A percentile compares a stretch with the other conserved stretches of the same genome.
These are phyloP conservation scores for Hylomyscus alleni DNA, from an alignment of 2,797 vertebrate genomes.

Conservation along the genomic window DNA sequence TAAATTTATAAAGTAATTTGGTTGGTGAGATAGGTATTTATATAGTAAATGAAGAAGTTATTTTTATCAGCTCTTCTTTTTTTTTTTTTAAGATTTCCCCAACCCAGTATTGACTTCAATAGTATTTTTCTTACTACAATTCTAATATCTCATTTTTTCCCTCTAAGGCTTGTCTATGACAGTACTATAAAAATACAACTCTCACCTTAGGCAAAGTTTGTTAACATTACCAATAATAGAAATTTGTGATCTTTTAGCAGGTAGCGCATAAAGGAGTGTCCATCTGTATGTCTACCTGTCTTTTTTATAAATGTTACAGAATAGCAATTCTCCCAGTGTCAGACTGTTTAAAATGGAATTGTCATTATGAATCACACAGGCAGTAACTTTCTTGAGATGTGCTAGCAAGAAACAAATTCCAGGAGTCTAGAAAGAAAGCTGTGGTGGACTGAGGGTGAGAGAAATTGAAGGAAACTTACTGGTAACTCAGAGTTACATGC, in stretches of 20 bases:
- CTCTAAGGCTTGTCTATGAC: neutral
- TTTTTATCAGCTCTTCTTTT: neutral
- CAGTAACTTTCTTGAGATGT: neutral
- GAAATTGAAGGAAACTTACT: neutral
- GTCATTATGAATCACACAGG: too few relatives aligned
- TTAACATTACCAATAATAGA: neutral
- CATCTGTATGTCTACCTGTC: neutral
- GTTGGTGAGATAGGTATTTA: neutral
- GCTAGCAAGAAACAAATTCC: neutral
- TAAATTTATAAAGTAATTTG: constrained; percentile 31
- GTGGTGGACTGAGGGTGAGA: neutral
- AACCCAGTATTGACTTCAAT: neutral
- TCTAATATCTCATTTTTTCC: neutral
- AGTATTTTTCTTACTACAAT: constrained; percentile 33
- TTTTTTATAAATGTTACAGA: neutral
- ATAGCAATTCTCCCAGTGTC: neutral
- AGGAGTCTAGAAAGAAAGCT: neutral
- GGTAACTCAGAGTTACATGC: neutral
- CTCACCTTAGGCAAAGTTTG: neutral
- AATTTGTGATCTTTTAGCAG: neutral
- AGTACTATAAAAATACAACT: neutral
- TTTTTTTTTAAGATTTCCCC: neutral
- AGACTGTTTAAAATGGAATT: neutral
- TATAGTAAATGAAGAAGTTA: neutral
- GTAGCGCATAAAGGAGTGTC: neutral